Evolutionary conservation across 2,888 invertebrate species (phyloP).

Genomic region (Apamea crenata): DNA sequence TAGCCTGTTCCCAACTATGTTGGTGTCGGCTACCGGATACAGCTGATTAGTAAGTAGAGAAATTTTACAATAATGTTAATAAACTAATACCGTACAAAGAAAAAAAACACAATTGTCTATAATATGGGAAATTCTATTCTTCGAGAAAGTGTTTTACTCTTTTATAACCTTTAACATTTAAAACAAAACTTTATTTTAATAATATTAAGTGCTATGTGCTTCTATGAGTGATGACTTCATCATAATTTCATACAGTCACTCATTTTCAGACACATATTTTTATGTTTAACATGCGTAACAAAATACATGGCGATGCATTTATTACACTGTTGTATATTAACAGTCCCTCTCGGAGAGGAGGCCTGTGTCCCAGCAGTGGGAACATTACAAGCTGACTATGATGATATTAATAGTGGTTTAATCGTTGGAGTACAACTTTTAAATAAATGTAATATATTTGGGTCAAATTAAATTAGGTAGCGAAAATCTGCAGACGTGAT

Average conservation of each 20-base stretch:
- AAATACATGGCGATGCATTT: background rate
- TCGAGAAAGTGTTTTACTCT: background rate
- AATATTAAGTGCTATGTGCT: background rate
- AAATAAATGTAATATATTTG: background rate
- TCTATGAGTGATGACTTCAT: background rate
- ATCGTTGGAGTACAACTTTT: background rate
- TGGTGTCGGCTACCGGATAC: background rate
- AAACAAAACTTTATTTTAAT: constrained; percentile 17
- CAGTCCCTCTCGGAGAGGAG: background rate
- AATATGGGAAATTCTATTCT: background rate
- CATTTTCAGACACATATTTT: background rate
- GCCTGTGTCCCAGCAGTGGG: too few species aligned
- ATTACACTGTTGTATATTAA: background rate
- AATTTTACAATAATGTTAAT: background rate
- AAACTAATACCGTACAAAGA: background rate
- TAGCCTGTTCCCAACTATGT: background rate
- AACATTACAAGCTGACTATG: too few species aligned
- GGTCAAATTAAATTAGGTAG: too few species aligned
- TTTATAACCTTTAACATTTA: background rate
- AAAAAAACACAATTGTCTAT: background rate
- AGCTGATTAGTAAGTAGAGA: background rate
- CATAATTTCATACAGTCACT: background rate
- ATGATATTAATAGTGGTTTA: background rate
- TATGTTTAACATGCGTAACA: background rate
- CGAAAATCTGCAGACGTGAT: too few species aligned